These are phyloP conservation scores for Barypeithes pellucidus DNA, from an alignment of 2,888 invertebrate genomes.

Conservation along the genomic window DNA sequence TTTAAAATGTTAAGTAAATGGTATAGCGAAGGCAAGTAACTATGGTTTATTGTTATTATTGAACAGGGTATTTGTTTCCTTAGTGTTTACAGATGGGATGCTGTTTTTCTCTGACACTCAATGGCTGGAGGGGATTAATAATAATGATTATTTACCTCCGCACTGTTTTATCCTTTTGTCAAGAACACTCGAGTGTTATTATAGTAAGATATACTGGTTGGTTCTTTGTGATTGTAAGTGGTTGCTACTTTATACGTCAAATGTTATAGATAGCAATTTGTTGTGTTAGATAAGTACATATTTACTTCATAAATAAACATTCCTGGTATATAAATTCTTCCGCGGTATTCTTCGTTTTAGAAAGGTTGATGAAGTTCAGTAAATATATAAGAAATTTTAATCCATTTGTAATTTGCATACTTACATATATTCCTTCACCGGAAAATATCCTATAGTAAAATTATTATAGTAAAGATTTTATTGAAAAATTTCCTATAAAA, in stretches of 20 bases:
- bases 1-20: slow-evolving; percentile 33
- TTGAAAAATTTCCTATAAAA: no score
- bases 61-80: slow-evolving; percentile 42
- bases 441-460: no score
- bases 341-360: no score
- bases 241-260: slow-evolving; percentile 25
- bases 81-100: slow-evolving; percentile 43
- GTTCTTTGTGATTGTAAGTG: slow-evolving; percentile 33
- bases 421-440: no score
- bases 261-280: not conserved
- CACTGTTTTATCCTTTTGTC: slow-evolving; percentile 41
- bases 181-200: slow-evolving; percentile 20
- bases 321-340: not conserved
- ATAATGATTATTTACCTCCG: slow-evolving; percentile 41
- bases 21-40: slow-evolving; percentile 25
- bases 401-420: no score
- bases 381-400: no score
- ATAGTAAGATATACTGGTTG: slow-evolving; percentile 26
- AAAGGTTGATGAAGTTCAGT: no score
- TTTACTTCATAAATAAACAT: not conserved
- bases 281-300: slow-evolving; percentile 4
- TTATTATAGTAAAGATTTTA: no score
- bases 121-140: slow-evolving; percentile 37
- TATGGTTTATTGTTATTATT: slow-evolving; percentile 41
- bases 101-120: slow-evolving; percentile 39